Evolutionary conservation across 2,888 invertebrate species (phyloP).

Genomic region (Cheilosia vernalis): DNA sequence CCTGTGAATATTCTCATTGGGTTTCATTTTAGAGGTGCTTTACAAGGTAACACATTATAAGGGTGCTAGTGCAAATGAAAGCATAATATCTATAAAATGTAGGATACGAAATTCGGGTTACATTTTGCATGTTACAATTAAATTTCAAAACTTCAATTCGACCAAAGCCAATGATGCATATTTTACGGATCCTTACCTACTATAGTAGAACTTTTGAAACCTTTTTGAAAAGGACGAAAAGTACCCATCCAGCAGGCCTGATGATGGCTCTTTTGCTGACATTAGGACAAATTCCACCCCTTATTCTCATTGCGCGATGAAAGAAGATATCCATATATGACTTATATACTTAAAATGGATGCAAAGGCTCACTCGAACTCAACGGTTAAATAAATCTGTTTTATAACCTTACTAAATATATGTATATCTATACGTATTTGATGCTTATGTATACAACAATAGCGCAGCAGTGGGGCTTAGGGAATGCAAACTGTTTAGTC

Average conservation of each 20-base stretch:
- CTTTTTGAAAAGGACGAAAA: background rate
- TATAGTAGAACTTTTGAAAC: background rate
- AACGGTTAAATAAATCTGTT: conserved; percentile 53
- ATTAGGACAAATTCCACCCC: background rate
- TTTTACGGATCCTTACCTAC: background rate
- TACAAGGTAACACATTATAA: background rate
- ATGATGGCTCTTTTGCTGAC: background rate
- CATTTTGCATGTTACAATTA: background rate
- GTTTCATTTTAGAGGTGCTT: background rate
- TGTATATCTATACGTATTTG: background rate
- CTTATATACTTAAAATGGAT: conserved; percentile 27
- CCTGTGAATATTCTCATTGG: background rate
- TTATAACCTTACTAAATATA: conserved; percentile 47
- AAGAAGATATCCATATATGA: conserved; percentile 6
- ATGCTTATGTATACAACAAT: conserved; percentile 27
- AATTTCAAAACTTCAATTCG: conserved; percentile 5
- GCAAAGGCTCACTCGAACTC: conserved; percentile 25
- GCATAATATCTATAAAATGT: background rate
- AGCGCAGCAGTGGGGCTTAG: conserved; percentile 7
- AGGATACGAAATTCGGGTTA: background rate
- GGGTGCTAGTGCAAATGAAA: no score
- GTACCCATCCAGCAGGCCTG: background rate
- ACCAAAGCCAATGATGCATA: background rate
- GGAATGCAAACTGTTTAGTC: conserved; percentile 31
- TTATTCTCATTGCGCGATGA: conserved; percentile 31